Evolutionary conservation across 2,888 invertebrate genomes (phyloP), one percentile per base, ranked within the genome.

Genomic region (Tipula lateralis): DNA sequence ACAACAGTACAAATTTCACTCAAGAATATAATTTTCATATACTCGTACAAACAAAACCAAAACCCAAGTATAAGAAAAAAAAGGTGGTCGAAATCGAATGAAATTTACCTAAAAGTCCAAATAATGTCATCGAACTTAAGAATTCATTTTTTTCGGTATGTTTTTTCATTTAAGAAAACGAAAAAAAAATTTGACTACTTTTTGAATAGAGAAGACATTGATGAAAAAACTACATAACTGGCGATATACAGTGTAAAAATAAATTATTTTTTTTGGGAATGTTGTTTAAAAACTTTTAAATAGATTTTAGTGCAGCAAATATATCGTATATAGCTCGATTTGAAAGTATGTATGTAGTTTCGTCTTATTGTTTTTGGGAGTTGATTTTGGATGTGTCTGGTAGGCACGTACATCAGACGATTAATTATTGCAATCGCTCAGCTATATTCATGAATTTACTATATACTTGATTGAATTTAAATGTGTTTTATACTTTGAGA

Each of bases 71-170:
- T 66, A 24, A 66, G n/a, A 44, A 44, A 2, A 66, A 66, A 66
- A 66, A 66, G 24, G 24, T 66, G 66, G 66, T 66, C 66, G 19
- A 66, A 66, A 66, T 66, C 66, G 66, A 24, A 9, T 66, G 19
- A 66, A 66, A 66, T 66, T 66, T 66, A 66, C 66, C 66, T 24
- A 66, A 66, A 66, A 66, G 66, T 66, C 66, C 66, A 66, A 66
- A 66, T 66, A 66, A 66, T 66, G 66, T 66, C 66, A 66, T 66
- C 66, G 66, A 66, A 66, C 66, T 66, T 66, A 13, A 66, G 24
- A 66, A 66, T 66, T 66, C 66, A 24, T 66, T 66, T 66, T 44
- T 44, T 44, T 44, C 44, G 66, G 66, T 66, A 7, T 44, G 9
- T 19, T 66, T 66, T 66, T 66, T 66, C 24, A 9, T 66, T 66